phyloP scores from a whole-genome alignment of 1,140 invertebrate genomes.

The Zaprionus davidi region DNA sequence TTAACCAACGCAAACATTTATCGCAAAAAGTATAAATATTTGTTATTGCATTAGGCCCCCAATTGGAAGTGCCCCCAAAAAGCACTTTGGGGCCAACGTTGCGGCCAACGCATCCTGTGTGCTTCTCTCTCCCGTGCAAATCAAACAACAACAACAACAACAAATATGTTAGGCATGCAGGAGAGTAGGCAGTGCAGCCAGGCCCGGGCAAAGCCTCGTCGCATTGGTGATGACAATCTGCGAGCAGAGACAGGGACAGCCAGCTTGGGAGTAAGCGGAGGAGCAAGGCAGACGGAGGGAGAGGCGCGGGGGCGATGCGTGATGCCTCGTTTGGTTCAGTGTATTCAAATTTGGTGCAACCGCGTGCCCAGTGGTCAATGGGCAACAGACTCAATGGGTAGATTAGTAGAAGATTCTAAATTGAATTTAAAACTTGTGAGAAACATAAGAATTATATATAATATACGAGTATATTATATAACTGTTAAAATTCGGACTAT shows the following conservation, averaged over 20 bases:
- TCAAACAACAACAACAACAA: conserved; percentile 15
- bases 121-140: not conserved
- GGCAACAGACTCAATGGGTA: not conserved
- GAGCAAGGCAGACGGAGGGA: not conserved
- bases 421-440: not conserved
- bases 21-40: conserved; percentile 83
- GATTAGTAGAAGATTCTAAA: not conserved
- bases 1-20: conserved; percentile 83
- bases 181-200: not conserved
- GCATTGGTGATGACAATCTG: conserved; percentile 69
- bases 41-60: conserved; percentile 76
- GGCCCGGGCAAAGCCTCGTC: conserved; percentile 27
- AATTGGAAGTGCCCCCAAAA: conserved; percentile 22
- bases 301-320: conserved; percentile 5
- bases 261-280: not conserved
- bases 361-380: conserved; percentile 40
- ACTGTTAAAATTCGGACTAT: no score
- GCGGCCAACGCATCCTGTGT: conserved; percentile 33
- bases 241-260: conserved; percentile 39
- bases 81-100: not conserved
- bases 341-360: conserved; percentile 19
- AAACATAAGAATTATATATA: not conserved
- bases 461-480: no score
- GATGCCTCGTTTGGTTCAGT: conserved; percentile 13
- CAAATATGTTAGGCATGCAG: conserved; percentile 36